Base-by-base conservation (phyloP, 1,140 invertebrate species). In the Phymastichus coffea region DNA sequence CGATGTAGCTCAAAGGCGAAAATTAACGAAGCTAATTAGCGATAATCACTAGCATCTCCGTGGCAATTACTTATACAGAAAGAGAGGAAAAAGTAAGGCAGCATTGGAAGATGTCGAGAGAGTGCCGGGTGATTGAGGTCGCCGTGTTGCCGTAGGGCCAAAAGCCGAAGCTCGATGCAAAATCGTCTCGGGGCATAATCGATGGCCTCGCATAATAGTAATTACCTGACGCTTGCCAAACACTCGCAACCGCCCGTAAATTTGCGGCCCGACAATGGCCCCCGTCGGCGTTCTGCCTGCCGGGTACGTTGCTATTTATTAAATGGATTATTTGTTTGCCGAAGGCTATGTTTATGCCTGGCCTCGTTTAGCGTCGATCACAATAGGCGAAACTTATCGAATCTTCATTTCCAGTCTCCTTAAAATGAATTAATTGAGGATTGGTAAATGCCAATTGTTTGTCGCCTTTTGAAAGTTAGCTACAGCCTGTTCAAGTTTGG, bases 151-250 rank as follows among this genome's bases (percentile, higher is more conserved):
- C 8, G 41, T 10, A n/a, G 20, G 41, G 20, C 15, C 40, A 20
- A 43, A 22, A 25, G 20, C 15, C 6, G n/a, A 3, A 46, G 37
- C 6, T 7, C 12, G 10, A 47, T 47, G 55, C 35, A 49, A 57
- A 55, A 57, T 49, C 46, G 55, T 37, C 38, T 49, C 46, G 19
- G 37, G 19, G 23, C 33, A 49, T 49, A 57, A 57, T 57, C 55
- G 49, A 57, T 49, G 44, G 46, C 2, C 22, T 52, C 48, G 30
- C 57, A 59, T 59, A 46, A 59, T 59, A 59, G 47, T 59, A 52
- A 59, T 59, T 59, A 59, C 57, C 48, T 28, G 38, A 26, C 25
- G 57, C 56, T 58, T 51, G 56, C 46, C 47, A 51, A 58, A 58
- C 47, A 58, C 48, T 59, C 23, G 38, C 7, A n/a, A n/a, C n/a